A percentile compares a stretch with the other conserved stretches of the same genome.
Evolutionary conservation across 2,797 vertebrate genomes (phyloP).

Genomic region (Falco berigora): DNA sequence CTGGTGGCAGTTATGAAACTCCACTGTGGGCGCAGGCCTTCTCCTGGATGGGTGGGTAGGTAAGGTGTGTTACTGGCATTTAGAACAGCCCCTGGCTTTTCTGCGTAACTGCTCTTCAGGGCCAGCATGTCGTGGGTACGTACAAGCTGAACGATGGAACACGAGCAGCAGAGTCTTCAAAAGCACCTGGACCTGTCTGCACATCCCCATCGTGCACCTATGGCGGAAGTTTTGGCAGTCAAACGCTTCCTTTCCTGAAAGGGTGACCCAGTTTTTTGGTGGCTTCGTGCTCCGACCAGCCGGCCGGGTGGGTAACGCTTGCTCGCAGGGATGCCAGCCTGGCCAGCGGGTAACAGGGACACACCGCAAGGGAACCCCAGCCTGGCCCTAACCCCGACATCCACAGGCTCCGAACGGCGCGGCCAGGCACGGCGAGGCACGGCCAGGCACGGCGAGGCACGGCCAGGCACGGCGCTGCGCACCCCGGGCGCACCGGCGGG

Average conservation of each 20-base stretch:
- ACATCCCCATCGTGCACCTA: accelerated
- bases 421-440: too few relatives aligned
- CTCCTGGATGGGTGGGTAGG: accelerated
- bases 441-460: too few relatives aligned
- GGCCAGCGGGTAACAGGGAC: accelerated
- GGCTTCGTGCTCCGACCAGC: accelerated
- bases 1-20: neutral
- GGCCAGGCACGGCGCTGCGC: too few relatives aligned
- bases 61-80: too few relatives aligned
- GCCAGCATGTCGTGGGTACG: accelerated
- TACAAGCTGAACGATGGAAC: neutral
- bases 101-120: accelerated
- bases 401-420: neutral
- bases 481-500: too few relatives aligned
- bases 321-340: neutral
- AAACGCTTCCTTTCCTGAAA: neutral
- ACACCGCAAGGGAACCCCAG: too few relatives aligned
- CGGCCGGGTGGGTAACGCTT: accelerated
- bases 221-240: accelerated
- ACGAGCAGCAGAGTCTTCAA: neutral
- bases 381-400: neutral
- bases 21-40: neutral
- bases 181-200: neutral
- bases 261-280: neutral
- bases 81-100: neutral